phyloP scores from a whole-genome alignment of 2,888 invertebrate genomes.

The Bombyx huttoni region DNA sequence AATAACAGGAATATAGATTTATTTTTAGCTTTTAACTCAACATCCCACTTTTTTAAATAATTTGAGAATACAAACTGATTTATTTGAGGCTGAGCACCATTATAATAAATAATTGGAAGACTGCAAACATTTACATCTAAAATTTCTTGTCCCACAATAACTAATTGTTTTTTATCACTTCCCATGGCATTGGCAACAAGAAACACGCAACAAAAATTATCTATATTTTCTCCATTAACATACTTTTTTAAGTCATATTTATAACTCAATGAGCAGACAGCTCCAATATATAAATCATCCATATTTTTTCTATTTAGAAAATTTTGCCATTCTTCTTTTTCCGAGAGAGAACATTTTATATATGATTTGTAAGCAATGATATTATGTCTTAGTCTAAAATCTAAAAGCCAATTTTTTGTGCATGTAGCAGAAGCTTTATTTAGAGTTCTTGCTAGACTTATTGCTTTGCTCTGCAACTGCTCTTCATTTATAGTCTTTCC shows the following conservation, averaged over 20 bases:
- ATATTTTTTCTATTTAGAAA: conserved; percentile 13
- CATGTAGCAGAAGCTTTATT: conserved; percentile 16
- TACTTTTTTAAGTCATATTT: conserved; percentile 18
- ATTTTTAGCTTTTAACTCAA: conserved; percentile 14
- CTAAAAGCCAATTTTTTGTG: conserved; percentile 23
- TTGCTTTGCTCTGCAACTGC: conserved; percentile 16
- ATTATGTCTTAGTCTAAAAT: conserved; percentile 23
- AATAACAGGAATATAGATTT: conserved; percentile 17
- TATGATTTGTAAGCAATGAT: conserved; percentile 16
- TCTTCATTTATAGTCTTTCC: conserved; percentile 19
- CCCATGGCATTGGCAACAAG: conserved; percentile 20
- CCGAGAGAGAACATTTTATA: conserved; percentile 10
- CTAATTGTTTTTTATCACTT: conserved; percentile 18
- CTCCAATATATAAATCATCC: conserved; percentile 21
- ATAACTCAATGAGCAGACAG: conserved; percentile 20
- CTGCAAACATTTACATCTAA: conserved; percentile 15
- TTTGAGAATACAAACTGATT: conserved; percentile 15
- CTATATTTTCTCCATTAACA: conserved; percentile 12
- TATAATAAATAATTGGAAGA: conserved; percentile 23
- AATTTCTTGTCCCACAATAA: conserved; percentile 20
- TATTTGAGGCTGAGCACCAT: conserved; percentile 15
- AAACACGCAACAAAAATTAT: conserved; percentile 22
- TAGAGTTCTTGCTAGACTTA: conserved; percentile 16
- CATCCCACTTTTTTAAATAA: conserved; percentile 23
- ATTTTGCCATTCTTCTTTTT: conserved; percentile 18